phyloP scores from a whole-genome alignment of 2,888 invertebrate species.

The Oeneis ivallda region DNA sequence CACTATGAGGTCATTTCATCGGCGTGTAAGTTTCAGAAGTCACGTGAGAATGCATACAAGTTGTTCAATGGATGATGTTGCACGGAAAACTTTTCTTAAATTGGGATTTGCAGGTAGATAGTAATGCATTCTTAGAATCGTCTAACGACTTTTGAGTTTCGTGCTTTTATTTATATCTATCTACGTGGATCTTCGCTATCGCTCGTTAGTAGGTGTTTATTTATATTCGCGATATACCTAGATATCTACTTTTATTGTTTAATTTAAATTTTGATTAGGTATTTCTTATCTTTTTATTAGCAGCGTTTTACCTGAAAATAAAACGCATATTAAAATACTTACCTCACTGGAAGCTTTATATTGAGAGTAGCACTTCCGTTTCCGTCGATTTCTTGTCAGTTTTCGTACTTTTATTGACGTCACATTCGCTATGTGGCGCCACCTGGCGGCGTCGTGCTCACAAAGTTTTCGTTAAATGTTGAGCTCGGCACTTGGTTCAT shows the following conservation, averaged over 20 bases:
- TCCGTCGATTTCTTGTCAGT: too few species aligned
- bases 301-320: too few species aligned
- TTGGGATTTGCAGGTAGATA: slow-evolving; percentile 21
- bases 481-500: too few species aligned
- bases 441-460: too few species aligned
- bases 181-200: slow-evolving; percentile 44
- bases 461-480: too few species aligned
- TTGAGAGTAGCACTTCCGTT: too few species aligned
- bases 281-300: not conserved
- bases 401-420: too few species aligned
- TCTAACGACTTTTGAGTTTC: slow-evolving; percentile 44
- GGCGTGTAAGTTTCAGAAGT: slow-evolving; percentile 45
- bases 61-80: slow-evolving; percentile 60
- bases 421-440: too few species aligned
- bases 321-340: too few species aligned
- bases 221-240: not conserved
- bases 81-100: slow-evolving; percentile 42
- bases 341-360: too few species aligned
- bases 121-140: slow-evolving; percentile 47
- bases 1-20: slow-evolving; percentile 51
- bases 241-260: not conserved
- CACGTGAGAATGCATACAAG: slow-evolving; percentile 45
- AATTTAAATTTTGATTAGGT: not conserved
- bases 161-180: slow-evolving; percentile 47
- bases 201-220: not conserved